Conservation (phyloP, 2,113 vertebrate species). For the Formicarius rufipectus region DNA sequence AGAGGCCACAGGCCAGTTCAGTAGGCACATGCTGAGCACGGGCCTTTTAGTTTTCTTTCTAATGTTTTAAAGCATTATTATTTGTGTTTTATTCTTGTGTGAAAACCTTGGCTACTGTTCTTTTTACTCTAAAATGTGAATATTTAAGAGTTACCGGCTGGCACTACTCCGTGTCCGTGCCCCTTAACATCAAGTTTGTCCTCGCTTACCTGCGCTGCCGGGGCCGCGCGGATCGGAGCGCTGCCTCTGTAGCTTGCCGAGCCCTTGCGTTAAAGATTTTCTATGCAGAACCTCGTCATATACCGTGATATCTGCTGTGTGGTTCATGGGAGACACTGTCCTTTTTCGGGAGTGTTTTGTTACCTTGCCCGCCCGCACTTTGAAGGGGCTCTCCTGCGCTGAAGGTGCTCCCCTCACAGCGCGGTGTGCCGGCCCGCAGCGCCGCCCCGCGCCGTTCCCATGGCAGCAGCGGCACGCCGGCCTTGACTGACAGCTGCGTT, state of each 20-base stretch:
- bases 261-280: neutral
- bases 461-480: neutral
- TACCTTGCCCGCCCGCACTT: neutral
- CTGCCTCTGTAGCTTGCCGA: accelerated
- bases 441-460: neutral
- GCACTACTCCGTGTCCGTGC: neutral
- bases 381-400: no score
- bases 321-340: neutral
- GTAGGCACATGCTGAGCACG: no score
- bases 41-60: no score
- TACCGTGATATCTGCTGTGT: neutral
- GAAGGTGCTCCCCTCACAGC: no score
- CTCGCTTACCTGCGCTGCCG: accelerated
- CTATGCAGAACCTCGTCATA: no score
- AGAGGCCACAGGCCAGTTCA: no score
- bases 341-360: accelerated
- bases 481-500: neutral
- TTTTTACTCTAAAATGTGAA: neutral
- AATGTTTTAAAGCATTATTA: neutral
- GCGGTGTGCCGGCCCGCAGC: no score
- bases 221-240: neutral
- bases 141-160: neutral
- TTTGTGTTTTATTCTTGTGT: neutral
- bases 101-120: neutral
- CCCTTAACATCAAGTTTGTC: neutral